Evolutionary conservation across 2,797 vertebrate genomes (phyloP).

Genomic region (Danio albolineatus): DNA sequence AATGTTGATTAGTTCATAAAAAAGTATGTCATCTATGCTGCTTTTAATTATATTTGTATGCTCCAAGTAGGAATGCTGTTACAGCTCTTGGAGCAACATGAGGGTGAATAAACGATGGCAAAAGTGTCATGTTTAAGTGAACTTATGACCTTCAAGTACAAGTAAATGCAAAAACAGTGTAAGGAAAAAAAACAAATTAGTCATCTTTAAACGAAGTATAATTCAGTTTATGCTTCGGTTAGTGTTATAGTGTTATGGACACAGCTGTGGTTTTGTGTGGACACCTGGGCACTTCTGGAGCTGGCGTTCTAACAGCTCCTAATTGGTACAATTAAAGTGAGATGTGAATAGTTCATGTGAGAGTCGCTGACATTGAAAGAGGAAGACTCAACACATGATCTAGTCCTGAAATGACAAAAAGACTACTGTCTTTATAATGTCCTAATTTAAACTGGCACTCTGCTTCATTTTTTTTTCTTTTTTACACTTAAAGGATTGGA

Average conservation of each 20-base stretch:
- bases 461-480: slow-evolving; percentile 4
- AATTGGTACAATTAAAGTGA: slow-evolving; percentile 41
- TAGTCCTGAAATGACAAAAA: slow-evolving; percentile 23
- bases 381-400: slow-evolving; percentile 25
- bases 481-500: slow-evolving; percentile 36
- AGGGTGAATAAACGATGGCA: neutral
- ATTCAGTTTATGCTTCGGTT: neutral
- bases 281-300: slow-evolving; percentile 34
- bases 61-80: neutral
- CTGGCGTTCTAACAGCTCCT: slow-evolving; percentile 33
- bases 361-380: slow-evolving; percentile 18
- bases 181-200: neutral
- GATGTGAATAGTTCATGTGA: slow-evolving; percentile 25
- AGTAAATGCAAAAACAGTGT: slow-evolving; percentile 8
- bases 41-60: neutral
- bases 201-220: neutral
- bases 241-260: neutral
- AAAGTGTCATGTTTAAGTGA: neutral
- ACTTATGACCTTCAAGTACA: neutral
- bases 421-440: slow-evolving; percentile 10
- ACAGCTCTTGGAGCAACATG: neutral
- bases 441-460: no score
- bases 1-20: neutral
- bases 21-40: neutral
- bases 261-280: slow-evolving; percentile 38